Evolutionary conservation across 2,888 invertebrate species (phyloP).

Genomic region (Cyclophora albipunctata): DNA sequence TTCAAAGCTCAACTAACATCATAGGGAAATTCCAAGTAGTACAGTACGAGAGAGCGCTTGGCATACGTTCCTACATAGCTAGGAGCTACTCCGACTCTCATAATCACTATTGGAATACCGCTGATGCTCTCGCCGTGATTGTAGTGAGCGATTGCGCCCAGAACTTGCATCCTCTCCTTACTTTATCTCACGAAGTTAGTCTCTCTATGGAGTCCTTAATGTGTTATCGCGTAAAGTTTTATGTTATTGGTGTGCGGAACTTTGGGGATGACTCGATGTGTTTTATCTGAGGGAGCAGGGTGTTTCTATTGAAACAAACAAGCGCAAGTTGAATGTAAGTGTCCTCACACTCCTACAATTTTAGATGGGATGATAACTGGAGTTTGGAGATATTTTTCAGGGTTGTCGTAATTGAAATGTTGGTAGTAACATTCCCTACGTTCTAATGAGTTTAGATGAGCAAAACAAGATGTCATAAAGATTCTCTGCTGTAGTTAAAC

Average conservation of each 20-base stretch:
- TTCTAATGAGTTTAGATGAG: too few relatives aligned
- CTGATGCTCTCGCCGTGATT: slow-evolving; percentile 13
- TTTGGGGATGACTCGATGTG: too few relatives aligned
- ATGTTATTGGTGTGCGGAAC: slow-evolving; percentile 3
- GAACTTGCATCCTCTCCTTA: slow-evolving; percentile 8
- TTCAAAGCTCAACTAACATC: neutral
- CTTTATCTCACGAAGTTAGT: slow-evolving; percentile 12
- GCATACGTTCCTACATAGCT: slow-evolving; percentile 1
- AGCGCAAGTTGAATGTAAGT: too few relatives aligned
- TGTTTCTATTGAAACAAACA: too few relatives aligned
- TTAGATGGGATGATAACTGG: too few relatives aligned
- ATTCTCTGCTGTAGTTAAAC: too few relatives aligned
- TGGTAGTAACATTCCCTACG: too few relatives aligned
- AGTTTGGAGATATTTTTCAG: too few relatives aligned
- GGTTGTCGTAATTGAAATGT: too few relatives aligned
- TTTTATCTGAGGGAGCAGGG: too few relatives aligned
- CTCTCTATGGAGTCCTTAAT: slow-evolving; percentile 11
- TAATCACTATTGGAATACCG: slow-evolving; percentile 7
- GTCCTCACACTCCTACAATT: too few relatives aligned
- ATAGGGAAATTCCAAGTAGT: slow-evolving; percentile 3
- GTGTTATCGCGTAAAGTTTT: slow-evolving; percentile 11
- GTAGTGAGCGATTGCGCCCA: slow-evolving; percentile 8
- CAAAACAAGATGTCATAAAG: too few relatives aligned
- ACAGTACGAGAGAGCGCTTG: neutral
- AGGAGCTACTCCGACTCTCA: neutral